A percentile compares a stretch with the other conserved stretches of the same genome.
phyloP scores from a whole-genome alignment of 2,888 invertebrate species.

The Gryllus longicercus region DNA sequence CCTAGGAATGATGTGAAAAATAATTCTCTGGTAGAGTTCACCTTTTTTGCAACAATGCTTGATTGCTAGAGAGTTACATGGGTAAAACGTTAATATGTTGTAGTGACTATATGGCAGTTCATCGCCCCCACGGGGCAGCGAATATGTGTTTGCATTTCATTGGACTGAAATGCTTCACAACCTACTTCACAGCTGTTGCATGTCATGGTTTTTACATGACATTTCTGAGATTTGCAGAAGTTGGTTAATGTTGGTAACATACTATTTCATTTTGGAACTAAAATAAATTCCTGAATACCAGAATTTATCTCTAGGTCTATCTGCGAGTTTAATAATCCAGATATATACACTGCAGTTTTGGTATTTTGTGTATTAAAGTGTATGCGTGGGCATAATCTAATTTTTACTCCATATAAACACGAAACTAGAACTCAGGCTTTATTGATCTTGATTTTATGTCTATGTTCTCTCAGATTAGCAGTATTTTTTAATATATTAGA shows the following conservation, averaged over 20 bases:
- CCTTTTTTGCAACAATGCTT: constrained; percentile 1
- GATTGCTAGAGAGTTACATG: not conserved
- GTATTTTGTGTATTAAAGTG: not conserved
- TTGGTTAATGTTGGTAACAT: too few relatives aligned
- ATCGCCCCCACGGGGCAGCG: not conserved
- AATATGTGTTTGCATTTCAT: not conserved
- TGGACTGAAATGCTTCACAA: not conserved
- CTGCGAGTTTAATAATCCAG: not conserved
- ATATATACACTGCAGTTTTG: constrained; percentile 1
- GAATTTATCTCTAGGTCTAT: too few relatives aligned
- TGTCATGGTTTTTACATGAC: not conserved
- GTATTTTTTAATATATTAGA: too few relatives aligned
- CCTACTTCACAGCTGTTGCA: not conserved
- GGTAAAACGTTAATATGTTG: not conserved
- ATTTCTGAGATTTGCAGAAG: not conserved
- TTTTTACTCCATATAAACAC: too few relatives aligned
- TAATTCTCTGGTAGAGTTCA: not conserved
- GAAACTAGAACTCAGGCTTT: too few relatives aligned
- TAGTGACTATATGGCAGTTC: not conserved
- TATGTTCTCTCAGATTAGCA: too few relatives aligned
- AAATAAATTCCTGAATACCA: too few relatives aligned
- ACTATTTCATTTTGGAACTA: too few relatives aligned
- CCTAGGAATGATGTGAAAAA: not conserved
- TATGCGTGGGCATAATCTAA: too few relatives aligned
- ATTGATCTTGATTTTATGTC: too few relatives aligned